A percentile compares a stretch with the other conserved stretches of the same genome.
These are phyloP conservation scores for Brachyrhaphis roseni DNA, from an alignment of 2,797 vertebrate genomes.

Conservation along the genomic window DNA sequence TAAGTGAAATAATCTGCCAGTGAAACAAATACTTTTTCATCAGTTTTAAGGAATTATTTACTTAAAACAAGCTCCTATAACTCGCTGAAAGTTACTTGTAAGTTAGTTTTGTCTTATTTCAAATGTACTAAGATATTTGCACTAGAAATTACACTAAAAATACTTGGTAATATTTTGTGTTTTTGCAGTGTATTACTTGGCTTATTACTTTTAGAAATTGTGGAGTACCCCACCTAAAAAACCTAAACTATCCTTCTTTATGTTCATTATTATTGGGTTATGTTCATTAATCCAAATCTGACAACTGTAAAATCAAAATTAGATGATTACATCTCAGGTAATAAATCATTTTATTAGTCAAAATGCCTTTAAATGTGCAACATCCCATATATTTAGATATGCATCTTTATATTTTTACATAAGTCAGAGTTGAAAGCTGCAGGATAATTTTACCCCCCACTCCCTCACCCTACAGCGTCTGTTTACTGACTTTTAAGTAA, in stretches of 20 bases:
- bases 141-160: too few species aligned
- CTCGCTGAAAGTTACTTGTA: too few species aligned
- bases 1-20: too few species aligned
- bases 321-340: neutral
- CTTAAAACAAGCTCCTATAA: too few species aligned
- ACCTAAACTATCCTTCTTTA: neutral
- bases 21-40: too few species aligned
- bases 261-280: neutral
- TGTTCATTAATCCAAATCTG: neutral
- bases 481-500: constrained; percentile 68
- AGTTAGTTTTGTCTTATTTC: too few species aligned
- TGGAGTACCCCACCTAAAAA: neutral
- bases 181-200: too few species aligned
- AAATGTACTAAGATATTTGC: too few species aligned
- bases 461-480: constrained; percentile 37
- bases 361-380: neutral
- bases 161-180: too few species aligned
- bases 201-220: too few species aligned
- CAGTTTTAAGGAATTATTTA: too few species aligned
- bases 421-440: constrained; percentile 5
- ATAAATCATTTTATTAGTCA: neutral
- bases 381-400: constrained; percentile 7
- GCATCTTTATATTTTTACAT: constrained; percentile 18
- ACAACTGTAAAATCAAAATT: neutral
- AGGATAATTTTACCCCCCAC: constrained; percentile 29